These are phyloP conservation scores for Branchinecta sandiegonensis DNA, from an alignment of 2,888 invertebrate genomes.

Conservation along the genomic window DNA sequence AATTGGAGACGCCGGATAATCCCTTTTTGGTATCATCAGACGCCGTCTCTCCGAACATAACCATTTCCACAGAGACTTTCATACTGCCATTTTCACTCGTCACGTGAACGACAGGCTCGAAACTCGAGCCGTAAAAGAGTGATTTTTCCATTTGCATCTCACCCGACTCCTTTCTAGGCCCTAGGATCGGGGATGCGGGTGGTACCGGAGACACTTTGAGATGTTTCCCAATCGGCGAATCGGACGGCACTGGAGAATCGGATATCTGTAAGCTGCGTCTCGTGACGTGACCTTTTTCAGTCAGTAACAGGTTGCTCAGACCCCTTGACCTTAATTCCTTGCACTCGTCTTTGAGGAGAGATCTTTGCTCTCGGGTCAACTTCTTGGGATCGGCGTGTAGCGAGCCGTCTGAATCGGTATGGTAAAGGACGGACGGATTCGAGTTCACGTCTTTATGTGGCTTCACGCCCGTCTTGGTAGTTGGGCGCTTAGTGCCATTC, in stretches of 20 bases:
- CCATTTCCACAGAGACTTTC: no score
- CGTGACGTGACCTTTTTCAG: constrained; percentile 11
- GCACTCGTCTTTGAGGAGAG: neutral
- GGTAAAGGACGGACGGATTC: neutral
- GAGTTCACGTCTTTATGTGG: constrained; percentile 9
- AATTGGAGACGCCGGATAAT: no score
- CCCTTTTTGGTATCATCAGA: no score
- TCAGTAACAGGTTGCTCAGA: constrained; percentile 11
- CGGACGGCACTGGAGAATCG: neutral
- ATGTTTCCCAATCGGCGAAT: neutral
- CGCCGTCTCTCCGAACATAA: no score
- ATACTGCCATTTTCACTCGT: no score
- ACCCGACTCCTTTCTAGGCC: no score
- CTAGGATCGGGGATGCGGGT: neutral
- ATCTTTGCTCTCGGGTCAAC: neutral
- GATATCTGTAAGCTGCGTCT: neutral
- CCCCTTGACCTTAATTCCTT: neutral
- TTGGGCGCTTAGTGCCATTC: neutral
- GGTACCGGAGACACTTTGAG: neutral
- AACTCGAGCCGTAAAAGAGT: no score
- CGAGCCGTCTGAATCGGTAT: neutral
- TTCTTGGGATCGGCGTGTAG: neutral
- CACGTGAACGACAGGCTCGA: no score
- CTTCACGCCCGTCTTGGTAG: neutral
- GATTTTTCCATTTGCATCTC: no score